Evolutionary conservation across 2,113 vertebrate species (phyloP).

Genomic region (Sylvietta virens): DNA sequence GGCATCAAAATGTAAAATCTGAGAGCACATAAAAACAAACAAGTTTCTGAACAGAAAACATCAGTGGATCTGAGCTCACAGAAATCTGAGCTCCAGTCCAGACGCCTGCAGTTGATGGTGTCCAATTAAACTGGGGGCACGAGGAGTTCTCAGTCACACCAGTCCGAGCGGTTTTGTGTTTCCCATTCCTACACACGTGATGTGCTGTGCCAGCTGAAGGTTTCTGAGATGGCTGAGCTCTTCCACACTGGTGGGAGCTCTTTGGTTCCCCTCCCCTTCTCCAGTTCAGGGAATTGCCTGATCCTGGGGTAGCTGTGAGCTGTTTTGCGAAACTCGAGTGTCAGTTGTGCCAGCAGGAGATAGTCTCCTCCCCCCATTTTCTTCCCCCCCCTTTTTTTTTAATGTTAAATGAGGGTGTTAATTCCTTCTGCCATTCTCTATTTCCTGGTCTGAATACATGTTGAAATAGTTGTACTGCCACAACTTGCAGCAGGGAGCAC

Average conservation of each 20-base stretch:
- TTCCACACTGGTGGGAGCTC: neutral
- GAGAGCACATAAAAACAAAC: neutral
- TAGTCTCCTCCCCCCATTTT: neutral
- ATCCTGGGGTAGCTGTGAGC: neutral
- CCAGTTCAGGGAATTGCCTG: neutral
- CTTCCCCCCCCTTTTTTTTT: rapidly evolving
- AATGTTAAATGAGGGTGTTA: neutral
- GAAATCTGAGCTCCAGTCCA: neutral
- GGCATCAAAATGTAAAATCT: neutral
- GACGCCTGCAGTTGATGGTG: neutral
- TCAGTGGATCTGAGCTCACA: neutral
- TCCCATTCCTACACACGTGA: neutral
- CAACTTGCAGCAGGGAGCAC: constrained; percentile 6
- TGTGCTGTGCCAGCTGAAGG: neutral
- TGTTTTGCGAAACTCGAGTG: neutral
- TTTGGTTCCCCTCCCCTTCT: neutral
- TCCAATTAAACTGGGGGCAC: neutral
- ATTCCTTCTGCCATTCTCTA: neutral
- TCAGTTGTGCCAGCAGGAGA: neutral
- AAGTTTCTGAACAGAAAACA: neutral
- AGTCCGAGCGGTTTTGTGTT: neutral
- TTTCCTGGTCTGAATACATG: constrained; percentile 27
- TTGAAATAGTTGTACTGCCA: constrained; percentile 38
- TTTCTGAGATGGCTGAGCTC: neutral
- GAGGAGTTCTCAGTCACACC: neutral